Evolutionary conservation across 2,113 vertebrate species (phyloP).

Genomic region (Anthoscopus minutus): DNA sequence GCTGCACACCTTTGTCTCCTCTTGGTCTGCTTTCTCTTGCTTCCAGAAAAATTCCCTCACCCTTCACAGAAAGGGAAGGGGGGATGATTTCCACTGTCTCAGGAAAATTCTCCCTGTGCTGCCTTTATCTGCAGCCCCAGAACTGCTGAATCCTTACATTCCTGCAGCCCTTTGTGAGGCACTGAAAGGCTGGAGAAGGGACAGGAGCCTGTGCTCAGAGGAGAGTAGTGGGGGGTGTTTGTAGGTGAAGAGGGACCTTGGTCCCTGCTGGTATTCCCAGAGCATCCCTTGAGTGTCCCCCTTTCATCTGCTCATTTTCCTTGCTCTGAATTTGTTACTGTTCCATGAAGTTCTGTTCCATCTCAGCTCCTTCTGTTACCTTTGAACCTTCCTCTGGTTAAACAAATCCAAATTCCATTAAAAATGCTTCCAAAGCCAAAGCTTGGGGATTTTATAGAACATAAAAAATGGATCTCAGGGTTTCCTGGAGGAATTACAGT

Average conservation of each 20-base stretch:
- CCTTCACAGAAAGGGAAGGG: background rate
- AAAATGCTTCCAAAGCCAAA: background rate
- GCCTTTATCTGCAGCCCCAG: background rate
- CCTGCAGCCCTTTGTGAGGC: background rate
- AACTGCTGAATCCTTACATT: background rate
- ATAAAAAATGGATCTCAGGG: background rate
- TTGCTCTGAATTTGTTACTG: too few species aligned
- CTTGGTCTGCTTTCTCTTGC: background rate
- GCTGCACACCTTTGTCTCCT: background rate
- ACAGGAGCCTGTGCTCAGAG: background rate
- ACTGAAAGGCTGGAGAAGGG: background rate
- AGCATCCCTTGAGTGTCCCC: background rate
- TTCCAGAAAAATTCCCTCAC: background rate
- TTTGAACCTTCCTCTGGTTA: background rate
- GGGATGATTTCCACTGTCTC: background rate
- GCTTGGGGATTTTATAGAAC: background rate
- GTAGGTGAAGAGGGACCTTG: background rate
- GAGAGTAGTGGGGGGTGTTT: background rate
- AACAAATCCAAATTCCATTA: background rate
- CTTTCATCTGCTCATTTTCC: background rate
- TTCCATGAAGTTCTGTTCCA: accelerated
- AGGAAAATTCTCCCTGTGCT: background rate
- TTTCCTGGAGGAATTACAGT: background rate
- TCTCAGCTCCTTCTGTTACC: background rate
- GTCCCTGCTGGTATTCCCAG: background rate